Conservation (phyloP, 2,113 vertebrate genomes). For the Melanocharis versteri region DNA sequence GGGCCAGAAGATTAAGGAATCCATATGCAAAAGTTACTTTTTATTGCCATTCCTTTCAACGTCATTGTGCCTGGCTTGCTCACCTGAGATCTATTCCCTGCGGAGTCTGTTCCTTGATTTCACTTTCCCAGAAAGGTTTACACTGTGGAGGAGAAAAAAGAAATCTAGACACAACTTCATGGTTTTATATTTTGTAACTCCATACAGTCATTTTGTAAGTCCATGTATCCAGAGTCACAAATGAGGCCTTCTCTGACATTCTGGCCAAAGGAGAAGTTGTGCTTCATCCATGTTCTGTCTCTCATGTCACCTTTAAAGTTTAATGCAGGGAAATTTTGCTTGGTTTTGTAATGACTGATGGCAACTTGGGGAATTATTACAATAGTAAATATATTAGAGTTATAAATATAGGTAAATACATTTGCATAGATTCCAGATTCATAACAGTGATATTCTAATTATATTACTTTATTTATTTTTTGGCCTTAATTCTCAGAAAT, state of each 20-base stretch:
- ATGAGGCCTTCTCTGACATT: neutral
- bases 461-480: constrained; percentile 65
- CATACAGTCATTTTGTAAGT: neutral
- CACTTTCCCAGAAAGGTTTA: neutral
- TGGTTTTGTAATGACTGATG: constrained; percentile 26
- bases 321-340: neutral
- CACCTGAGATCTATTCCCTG: neutral
- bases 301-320: neutral
- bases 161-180: neutral
- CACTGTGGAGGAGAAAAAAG: neutral
- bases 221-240: neutral
- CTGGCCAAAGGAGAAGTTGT: neutral
- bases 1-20: neutral
- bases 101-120: neutral
- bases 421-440: constrained; percentile 65
- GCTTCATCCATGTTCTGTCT: rapidly evolving
- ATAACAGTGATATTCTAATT: constrained; percentile 58
- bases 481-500: constrained; percentile 55
- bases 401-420: constrained; percentile 57
- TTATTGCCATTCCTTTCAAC: neutral
- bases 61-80: neutral
- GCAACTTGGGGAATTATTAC: neutral
- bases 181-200: neutral
- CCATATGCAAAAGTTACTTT: neutral
- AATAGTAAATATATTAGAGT: constrained; percentile 55